Conservation (phyloP, 2,888 invertebrate species). For the Conops quadrifasciatus region DNA sequence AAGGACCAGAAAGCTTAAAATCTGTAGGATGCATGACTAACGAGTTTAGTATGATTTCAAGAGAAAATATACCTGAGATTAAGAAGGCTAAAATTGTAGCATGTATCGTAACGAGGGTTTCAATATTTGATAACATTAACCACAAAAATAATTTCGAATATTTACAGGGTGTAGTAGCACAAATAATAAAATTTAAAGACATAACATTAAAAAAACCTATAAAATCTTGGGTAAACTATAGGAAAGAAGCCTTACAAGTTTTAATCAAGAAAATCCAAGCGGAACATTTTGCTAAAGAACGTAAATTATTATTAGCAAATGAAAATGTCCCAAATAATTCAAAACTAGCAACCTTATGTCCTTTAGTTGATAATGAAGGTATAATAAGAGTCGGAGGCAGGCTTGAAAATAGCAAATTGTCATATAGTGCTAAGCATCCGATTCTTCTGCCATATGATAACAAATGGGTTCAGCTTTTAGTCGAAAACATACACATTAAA, state of each 20-base stretch:
- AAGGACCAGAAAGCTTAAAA: too few relatives aligned
- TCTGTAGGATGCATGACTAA: too few relatives aligned
- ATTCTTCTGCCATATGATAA: conserved; percentile 26
- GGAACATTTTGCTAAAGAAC: neutral
- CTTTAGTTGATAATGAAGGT: neutral
- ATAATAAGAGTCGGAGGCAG: neutral
- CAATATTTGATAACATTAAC: neutral
- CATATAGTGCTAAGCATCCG: conserved; percentile 7
- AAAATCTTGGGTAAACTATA: too few relatives aligned
- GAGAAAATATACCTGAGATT: neutral
- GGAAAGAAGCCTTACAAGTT: too few relatives aligned
- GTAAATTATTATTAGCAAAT: too few relatives aligned
- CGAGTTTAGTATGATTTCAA: too few relatives aligned
- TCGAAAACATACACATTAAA: conserved; percentile 11
- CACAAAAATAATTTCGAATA: neutral
- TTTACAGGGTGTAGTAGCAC: too few relatives aligned
- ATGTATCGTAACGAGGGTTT: neutral
- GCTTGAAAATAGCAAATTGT: neutral
- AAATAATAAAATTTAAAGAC: too few relatives aligned
- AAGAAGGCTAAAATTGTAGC: neutral
- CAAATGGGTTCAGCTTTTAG: conserved; percentile 20
- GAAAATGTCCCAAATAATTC: neutral
- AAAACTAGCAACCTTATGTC: neutral
- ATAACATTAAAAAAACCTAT: too few relatives aligned
- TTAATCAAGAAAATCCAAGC: too few relatives aligned